Conservation (phyloP, 2,888 invertebrate species). For the Chrysopilus asiliformis region DNA sequence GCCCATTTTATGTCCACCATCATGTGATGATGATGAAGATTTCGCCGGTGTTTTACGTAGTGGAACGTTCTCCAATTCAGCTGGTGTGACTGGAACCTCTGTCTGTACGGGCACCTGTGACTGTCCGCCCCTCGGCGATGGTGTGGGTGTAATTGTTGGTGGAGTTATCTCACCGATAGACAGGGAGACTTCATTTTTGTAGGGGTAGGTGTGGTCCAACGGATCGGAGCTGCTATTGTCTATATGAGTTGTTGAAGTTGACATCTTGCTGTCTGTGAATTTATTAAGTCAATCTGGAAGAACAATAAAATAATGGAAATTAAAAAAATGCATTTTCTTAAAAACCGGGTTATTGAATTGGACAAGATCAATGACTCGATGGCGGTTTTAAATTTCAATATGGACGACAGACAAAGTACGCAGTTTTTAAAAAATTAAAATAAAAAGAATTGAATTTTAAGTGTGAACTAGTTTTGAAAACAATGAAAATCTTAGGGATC, state of each 20-base stretch:
- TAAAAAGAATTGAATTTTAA: no score
- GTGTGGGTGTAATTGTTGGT: slow-evolving; percentile 16
- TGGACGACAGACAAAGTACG: no score
- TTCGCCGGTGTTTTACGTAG: slow-evolving; percentile 10
- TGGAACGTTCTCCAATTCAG: slow-evolving; percentile 13
- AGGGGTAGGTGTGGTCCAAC: slow-evolving; percentile 14
- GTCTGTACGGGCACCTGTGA: slow-evolving; percentile 11
- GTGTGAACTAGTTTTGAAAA: no score
- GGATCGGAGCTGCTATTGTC: slow-evolving; percentile 10
- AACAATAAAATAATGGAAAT: no score
- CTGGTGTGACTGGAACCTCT: slow-evolving; percentile 7
- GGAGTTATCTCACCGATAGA: slow-evolving; percentile 17
- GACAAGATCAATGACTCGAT: no score
- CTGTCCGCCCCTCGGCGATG: slow-evolving; percentile 14
- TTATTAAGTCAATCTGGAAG: no score
- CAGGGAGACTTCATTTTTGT: slow-evolving; percentile 17
- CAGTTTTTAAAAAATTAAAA: no score
- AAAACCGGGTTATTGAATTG: no score
- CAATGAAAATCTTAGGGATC: no score
- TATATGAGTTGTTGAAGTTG: slow-evolving; percentile 11
- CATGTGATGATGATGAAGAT: slow-evolving; percentile 13
- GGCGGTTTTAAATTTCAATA: no score
- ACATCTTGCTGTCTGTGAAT: slow-evolving; percentile 14
- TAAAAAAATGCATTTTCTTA: no score
- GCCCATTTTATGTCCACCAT: slow-evolving; percentile 14